These are phyloP conservation scores for Loriculus beryllinus DNA, from an alignment of 2,797 vertebrate genomes.

Conservation along the genomic window DNA sequence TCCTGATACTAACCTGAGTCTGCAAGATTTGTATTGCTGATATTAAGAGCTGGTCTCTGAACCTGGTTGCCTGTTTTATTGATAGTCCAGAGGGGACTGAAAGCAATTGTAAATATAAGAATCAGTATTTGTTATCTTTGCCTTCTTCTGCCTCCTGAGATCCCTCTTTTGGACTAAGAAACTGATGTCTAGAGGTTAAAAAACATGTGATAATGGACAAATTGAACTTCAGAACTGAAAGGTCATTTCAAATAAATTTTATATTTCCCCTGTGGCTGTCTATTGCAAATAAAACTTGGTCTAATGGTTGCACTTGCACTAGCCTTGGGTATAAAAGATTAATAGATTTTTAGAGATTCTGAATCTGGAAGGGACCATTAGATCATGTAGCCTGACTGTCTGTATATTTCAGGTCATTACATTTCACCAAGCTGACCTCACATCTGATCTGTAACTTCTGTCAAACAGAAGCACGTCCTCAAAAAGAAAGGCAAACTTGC, in stretches of 20 bases:
- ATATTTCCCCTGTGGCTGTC: slow-evolving; percentile 15
- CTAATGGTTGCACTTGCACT: background rate
- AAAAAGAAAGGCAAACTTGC: background rate
- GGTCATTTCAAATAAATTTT: slow-evolving; percentile 51
- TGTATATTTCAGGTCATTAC: background rate
- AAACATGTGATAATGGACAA: background rate
- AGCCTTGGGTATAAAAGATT: background rate
- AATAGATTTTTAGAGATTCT: slow-evolving; percentile 4
- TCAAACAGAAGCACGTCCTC: background rate
- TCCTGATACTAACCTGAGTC: background rate
- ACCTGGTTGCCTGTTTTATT: background rate
- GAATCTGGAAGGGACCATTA: background rate
- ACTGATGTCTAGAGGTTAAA: slow-evolving; percentile 22
- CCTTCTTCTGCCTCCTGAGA: background rate
- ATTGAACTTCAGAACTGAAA: slow-evolving; percentile 44
- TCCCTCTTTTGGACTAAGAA: background rate
- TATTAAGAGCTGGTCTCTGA: background rate
- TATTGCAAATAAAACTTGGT: slow-evolving; percentile 59
- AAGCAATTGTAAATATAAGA: slow-evolving; percentile 26
- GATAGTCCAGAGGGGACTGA: background rate
- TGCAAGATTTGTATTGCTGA: background rate
- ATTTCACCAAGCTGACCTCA: background rate
- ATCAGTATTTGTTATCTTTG: slow-evolving; percentile 13
- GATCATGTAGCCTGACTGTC: background rate
- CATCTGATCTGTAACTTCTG: background rate